Conservation (phyloP, 1,140 invertebrate genomes). For the Drosophila ananassae region DNA sequence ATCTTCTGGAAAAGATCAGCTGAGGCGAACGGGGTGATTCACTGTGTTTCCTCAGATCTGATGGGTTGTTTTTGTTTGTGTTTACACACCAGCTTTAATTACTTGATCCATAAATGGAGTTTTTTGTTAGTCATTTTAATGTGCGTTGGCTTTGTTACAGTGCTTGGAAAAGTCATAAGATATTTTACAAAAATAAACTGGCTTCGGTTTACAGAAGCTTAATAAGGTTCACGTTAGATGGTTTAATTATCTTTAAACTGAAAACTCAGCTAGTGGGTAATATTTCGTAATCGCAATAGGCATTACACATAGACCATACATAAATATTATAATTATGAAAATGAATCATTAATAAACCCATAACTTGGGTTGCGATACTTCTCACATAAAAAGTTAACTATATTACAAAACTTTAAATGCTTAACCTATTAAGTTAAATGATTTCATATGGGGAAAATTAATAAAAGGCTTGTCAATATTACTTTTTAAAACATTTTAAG, state of each 20-base stretch:
- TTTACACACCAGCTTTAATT: conserved; percentile 36
- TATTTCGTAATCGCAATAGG: neutral
- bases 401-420: neutral
- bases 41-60: conserved; percentile 14
- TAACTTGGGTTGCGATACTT: neutral
- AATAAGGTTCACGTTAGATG: neutral
- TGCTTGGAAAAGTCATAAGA: conserved; percentile 17
- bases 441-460: neutral
- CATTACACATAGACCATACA: too few relatives aligned
- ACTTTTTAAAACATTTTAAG: too few relatives aligned
- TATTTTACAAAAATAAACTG: conserved; percentile 4
- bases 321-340: too few relatives aligned
- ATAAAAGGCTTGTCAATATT: too few relatives aligned
- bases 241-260: neutral
- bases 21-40: conserved; percentile 52
- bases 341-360: too few relatives aligned
- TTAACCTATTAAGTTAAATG: neutral
- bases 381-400: neutral
- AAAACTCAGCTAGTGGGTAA: neutral
- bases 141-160: neutral
- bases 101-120: conserved; percentile 31
- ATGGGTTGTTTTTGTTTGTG: conserved; percentile 10
- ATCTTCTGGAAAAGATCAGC: conserved; percentile 28
- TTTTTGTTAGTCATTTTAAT: conserved; percentile 31
- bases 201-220: neutral